Conservation (phyloP, 1,140 invertebrate genomes). For the Drosophila serrata region DNA sequence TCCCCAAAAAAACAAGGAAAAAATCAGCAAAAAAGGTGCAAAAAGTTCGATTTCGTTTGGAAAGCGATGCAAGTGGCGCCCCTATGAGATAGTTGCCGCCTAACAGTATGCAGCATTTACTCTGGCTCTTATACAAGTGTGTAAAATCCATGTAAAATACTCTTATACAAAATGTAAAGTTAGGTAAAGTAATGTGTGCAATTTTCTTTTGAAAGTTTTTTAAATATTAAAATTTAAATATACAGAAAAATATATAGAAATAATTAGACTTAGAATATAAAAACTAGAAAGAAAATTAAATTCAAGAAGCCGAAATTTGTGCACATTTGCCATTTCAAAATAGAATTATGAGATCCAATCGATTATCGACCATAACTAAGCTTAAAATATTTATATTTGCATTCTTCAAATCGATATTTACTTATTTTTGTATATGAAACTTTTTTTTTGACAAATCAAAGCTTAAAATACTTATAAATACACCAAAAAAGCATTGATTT, state of each 20-base stretch:
- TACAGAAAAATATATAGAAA: background rate
- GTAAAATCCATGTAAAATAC: background rate
- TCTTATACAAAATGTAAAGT: background rate
- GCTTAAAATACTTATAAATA: too few species aligned
- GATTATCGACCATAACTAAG: too few species aligned
- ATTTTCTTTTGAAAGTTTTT: background rate
- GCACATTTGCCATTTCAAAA: too few species aligned
- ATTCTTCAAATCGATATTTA: too few species aligned
- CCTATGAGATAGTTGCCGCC: background rate
- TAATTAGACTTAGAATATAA: too few species aligned
- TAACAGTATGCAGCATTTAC: constrained; percentile 25
- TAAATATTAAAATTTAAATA: background rate
- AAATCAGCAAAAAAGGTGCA: background rate
- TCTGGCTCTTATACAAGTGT: background rate
- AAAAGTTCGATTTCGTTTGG: constrained; percentile 31
- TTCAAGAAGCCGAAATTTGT: too few species aligned
- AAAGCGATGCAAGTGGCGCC: constrained; percentile 6
- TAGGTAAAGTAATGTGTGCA: background rate
- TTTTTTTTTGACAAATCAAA: too few species aligned
- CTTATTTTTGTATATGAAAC: too few species aligned
- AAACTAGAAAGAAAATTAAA: too few species aligned
- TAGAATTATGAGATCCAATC: too few species aligned
- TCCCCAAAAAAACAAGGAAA: constrained; percentile 3
- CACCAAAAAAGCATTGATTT: too few species aligned
- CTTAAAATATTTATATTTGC: too few species aligned